Base-by-base conservation (phyloP, 1,140 invertebrate species). In the Trachymyrmex septentrionalis region DNA sequence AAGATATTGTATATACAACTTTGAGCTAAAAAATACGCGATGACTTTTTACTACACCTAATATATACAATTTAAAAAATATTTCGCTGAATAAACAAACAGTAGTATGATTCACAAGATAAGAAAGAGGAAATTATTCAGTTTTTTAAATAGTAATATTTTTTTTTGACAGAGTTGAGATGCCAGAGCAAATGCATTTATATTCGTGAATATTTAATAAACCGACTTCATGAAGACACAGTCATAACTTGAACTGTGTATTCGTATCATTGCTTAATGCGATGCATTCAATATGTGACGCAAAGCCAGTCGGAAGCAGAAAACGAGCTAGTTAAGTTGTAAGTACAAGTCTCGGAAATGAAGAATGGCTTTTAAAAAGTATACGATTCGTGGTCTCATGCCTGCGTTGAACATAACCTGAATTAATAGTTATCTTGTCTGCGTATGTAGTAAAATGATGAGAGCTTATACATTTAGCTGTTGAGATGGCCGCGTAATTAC, bases 401-500 rank as follows among this genome's bases (percentile, higher is more conserved):
- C 1, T 38, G 16, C 75, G 34, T 21, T 14, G 48, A 67, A 6
- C 19, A 10, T 1, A 44, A 78, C 14, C 24, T 16, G 12, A 71
- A 81, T 69, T 44, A 71, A 57, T 61, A 27, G 12, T 61, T 21
- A 7, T 9, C 2, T 6, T 9, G 48, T 21, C 50, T 69, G 10
- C 16, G 9, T 38, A 24, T 21, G 72, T 21, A 34, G 14, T 10
- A 24, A 59, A 84, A 71, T 16, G 50, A 34, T 9, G 27, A 48
- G 48, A 75, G 24, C 55, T 55, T 73, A 48, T n/a, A 55, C 9
- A 44, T 3, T 30, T 34, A 55, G 38, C 53, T 38, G n/a, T 50
- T 61, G 19, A 75, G 57, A 59, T 50, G 19, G 4, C n/a, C 55
- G 69, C 38, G 27, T 84, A 84, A 84, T 84, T 73, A 84, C 27